Evolutionary conservation across 2,797 vertebrate species (phyloP), one percentile per base, ranked within the genome.

Genomic region (Cetoscarus ocellatus): DNA sequence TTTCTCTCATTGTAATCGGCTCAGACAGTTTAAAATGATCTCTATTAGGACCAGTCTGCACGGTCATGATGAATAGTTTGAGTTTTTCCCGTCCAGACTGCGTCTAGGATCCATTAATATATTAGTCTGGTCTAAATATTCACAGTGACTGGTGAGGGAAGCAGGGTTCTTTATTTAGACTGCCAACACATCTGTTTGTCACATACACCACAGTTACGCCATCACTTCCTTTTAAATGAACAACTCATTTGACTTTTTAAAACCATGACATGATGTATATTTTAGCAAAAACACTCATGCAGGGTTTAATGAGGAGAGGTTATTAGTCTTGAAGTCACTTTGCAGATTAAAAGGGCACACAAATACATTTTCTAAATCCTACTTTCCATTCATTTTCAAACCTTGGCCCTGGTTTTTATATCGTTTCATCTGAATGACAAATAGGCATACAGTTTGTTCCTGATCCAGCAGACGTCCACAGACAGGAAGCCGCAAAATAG

Each of bases 121-220:
- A 73, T 87, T 64, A 62, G 70, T 52, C 61, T 78, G 17, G 53
- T 83, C 67, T 77, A 63, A 77, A 79, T 68, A 79, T 67, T 76
- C 64, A 68, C 64, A 67, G 68, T 13, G 61, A 27, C 55, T 44
- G 61, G 50, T 72, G 61, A 85, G 66, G 39, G 63, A 61, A 75
- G 53, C 58, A 3, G 40, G 50, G 50, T 52, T 54, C 52, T 61
- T 54, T 75, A 52, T 74, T 75, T 60, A 68, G 65, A 52, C 85
- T 70, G 73, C 64, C 17, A 75, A 49, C 40, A 81, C 70, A 72
- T 79, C 68, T 80, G 79, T 80, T 79, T 75, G 74, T 85, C 78
- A 80, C 69, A 66, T 80, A 58, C 51, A 64, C 34, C 12, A 17
- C 43, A 66, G 38, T 67, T 54, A 64, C 67, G 43, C 69, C 70